These are phyloP conservation scores for Caradrina kadenii DNA, from an alignment of 2,888 invertebrate genomes.

Conservation along the genomic window DNA sequence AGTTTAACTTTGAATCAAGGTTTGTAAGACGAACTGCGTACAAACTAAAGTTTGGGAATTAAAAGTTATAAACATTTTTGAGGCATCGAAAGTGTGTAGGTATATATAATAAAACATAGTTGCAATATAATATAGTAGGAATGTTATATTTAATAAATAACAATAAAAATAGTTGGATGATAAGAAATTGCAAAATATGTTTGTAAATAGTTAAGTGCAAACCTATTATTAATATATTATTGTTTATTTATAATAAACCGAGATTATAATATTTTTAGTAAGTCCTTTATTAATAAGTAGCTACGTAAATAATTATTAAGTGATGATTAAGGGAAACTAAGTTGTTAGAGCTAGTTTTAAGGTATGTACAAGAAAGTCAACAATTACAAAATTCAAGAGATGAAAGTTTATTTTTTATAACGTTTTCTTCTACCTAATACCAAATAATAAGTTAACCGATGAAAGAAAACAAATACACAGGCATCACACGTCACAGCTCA, in stretches of 20 bases:
- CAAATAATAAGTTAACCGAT: neutral
- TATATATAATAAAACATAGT: neutral
- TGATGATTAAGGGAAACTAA: neutral
- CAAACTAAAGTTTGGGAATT: neutral
- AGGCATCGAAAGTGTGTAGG: neutral
- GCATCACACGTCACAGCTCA: neutral
- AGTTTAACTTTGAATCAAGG: neutral
- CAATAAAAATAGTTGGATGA: neutral
- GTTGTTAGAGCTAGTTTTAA: constrained; percentile 23
- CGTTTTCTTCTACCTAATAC: neutral
- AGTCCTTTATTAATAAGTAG: neutral
- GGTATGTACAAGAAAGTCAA: constrained; percentile 8
- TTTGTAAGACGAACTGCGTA: no score
- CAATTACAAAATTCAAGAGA: constrained; percentile 21
- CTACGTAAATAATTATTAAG: neutral
- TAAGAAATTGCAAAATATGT: neutral
- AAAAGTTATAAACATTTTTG: neutral
- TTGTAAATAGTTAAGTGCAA: constrained; percentile 28
- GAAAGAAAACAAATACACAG: neutral
- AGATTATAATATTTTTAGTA: neutral
- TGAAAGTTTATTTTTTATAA: neutral
- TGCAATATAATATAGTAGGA: neutral
- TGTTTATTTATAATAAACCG: neutral
- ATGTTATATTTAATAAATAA: neutral
- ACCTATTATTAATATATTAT: neutral